Evolutionary conservation across 2,113 vertebrate species (phyloP), one percentile per base, ranked within the genome.

Genomic region (Halcyon senegalensis): DNA sequence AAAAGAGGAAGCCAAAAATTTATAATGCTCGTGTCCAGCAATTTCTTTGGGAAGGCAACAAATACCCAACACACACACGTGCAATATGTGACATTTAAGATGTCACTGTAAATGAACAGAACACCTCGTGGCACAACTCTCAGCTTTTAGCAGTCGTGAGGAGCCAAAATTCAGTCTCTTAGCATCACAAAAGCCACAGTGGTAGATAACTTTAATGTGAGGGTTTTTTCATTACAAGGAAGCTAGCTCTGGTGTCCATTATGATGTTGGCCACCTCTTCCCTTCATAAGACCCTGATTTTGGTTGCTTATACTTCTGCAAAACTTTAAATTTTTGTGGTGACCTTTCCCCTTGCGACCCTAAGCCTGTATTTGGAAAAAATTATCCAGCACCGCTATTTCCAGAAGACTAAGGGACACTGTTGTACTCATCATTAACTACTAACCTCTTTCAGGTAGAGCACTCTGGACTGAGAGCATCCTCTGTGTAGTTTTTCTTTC

Each of bases 211-310:
- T 72, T 69, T 58, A 20, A 50, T 6, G 30, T 55, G 17, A 5
- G 7, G 2, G 1, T 24, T 46, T 63, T 66, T 39, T n/a, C 31
- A 55, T 41, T 60, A 55, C 30, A 58, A 63, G 50, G 41, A 60
- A 70, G 19, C 16, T 72, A 83, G 27, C 43, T 53, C 7, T 33
- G 31, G n/a, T 3, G 1, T 19, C 8, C 58, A 56, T 64, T 89
- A 56, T 35, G 59, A 59, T 0, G 1, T 2, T 56, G 35, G 43
- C 9, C 59, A 31, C 18, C 0, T 0, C 39, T 75, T 58, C 31
- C 39, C 18, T 56, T 78, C 33, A 1, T 35, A 60, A 67, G 37
- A n/a, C 15, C 4, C 39, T 41, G 27, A 17, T 66, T 83, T 44
- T 73, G 68, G 48, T 14, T 81, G 33, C 16, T 79, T 85, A 20